Base-by-base conservation (phyloP, 2,797 vertebrate species). In the Babyrousa celebensis region DNA sequence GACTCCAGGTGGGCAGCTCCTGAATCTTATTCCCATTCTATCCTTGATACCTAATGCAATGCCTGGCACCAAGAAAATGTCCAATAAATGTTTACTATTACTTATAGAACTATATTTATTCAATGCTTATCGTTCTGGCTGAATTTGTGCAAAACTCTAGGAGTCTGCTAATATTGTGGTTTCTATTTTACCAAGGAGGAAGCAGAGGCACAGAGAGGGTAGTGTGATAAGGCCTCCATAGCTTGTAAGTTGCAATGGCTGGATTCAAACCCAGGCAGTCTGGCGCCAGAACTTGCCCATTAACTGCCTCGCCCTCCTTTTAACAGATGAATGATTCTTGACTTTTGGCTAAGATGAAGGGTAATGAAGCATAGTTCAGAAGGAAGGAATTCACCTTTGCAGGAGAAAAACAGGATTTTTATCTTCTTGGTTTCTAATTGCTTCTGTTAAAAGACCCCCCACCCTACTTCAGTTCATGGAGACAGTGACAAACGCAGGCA, bases 341-440 rank as follows among this genome's bases (percentile, higher is more conserved):
- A 63, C 72, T 95, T 92, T 60, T 23, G 63, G 65, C 17, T 65
- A 63, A 87, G n/a, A 92, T 85, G 60, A 36, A 96, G 85, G 94
- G 17, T 71, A 48, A 79, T 58, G 85, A 78, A 89, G 77, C 92
- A 17, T 5, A 20, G 20, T 63, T 70, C 36, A 29, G 80, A 68
- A 67, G 67, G 20, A 48, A 94, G 60, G 70, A 74, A 89, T 86
- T 54, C 43, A 78, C 17, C 8, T 12, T 5, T 43, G 54, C 0
- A 27, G 62, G 29, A 82, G n/a, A 54, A 54, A 89, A 93, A n/a
- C 18, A 48, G 68, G 54, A 71, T 84, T 96, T 95, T 85, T 85
- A 89, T 74, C 56, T 88, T 54, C 48, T 63, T 63, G 79, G 40
- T 62, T 79, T 93, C 79, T 54, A 40, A 71, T 25, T 40, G 62